Percentiles rank a stretch among this genome's conserved stretches.
phyloP scores from a whole-genome alignment of 2,888 invertebrate species.

The Ochlodes sylvanus region DNA sequence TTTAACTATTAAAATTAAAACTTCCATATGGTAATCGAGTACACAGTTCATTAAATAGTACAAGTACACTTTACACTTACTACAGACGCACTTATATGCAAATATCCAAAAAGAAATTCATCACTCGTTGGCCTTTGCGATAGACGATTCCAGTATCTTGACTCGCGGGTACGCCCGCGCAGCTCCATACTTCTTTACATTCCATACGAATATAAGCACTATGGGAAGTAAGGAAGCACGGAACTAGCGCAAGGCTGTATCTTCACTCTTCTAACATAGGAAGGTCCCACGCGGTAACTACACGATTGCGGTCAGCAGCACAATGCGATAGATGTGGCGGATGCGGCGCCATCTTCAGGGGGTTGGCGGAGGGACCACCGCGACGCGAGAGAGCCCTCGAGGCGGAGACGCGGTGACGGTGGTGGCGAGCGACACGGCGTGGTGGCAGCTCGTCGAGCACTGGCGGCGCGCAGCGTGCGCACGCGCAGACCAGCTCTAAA shows the following conservation, averaged over 20 bases:
- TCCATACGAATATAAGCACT: conserved; percentile 94
- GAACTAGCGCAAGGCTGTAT: conserved; percentile 88
- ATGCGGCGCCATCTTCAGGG: conserved; percentile 60
- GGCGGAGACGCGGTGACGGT: conserved; percentile 52
- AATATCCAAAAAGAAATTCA: conserved; percentile 48
- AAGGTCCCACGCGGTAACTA: conserved; percentile 45
- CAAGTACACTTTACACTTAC: conserved; percentile 46
- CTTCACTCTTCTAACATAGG: conserved; percentile 60
- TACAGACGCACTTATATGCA: conserved; percentile 50
- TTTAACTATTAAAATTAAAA: background rate
- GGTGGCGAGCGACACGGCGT: conserved; percentile 78
- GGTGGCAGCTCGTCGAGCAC: conserved; percentile 78
- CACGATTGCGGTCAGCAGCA: conserved; percentile 39
- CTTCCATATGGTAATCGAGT: conserved; percentile 8
- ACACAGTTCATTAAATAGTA: conserved; percentile 47
- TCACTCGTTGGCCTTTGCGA: conserved; percentile 53
- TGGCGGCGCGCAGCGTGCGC: conserved; percentile 78
- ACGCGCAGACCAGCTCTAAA: conserved; percentile 84
- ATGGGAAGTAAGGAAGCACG: conserved; percentile 99
- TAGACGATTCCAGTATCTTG: conserved; percentile 56
- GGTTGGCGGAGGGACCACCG: conserved; percentile 51
- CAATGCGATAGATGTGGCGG: conserved; percentile 37
- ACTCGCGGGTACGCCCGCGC: conserved; percentile 77
- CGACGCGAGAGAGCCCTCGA: conserved; percentile 48
- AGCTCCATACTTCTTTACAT: conserved; percentile 99